Evolutionary conservation across 1,140 invertebrate genomes (phyloP), one percentile per base, ranked within the genome.

Genomic region (Sminthurides bifidus): DNA sequence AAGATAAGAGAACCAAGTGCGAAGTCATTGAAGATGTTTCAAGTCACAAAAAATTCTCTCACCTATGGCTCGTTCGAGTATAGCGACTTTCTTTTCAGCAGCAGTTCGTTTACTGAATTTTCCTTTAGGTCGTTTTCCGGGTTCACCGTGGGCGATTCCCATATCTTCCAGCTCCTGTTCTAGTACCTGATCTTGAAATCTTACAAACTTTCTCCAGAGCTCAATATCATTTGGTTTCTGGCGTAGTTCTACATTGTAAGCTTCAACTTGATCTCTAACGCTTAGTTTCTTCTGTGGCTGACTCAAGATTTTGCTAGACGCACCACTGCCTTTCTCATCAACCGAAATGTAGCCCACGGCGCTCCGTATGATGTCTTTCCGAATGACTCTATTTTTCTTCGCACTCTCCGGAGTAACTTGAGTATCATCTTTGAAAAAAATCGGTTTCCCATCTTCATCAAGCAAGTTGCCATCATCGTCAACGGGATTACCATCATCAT

Each of bases 31-130:
- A 52, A 12, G 30, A 26, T 4, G 12, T 53, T 21, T 2, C 38
- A 41, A 43, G 17, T 1, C 49, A 19, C 10, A 8, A 37, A 33
- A 8, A 50, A 37, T 19, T 46, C 3, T 17, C 31, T 55, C 50
- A 63, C 61, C 52, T 12, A 64, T n/a, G 2, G 58, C 62, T 56
- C 56, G 58, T 30, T 58, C 59, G 17, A 60, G 41, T 44, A 64
- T 60, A 12, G 52, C 45, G 33, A 64, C 46, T 53, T 64, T 60
- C 44, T 64, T 64, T 38, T 56, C 62, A 17, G 60, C 19, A 6
- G 58, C 19, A 6, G 56, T 54, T 54, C 58, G 60, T 14, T 37
- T 38, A 24, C 49, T 64, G 10, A 51, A 23, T 37, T 56, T 56
- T 3, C 24, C 23, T 41, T 38, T 48, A 29, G 37, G 38, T 48